Conservation (phyloP, 2,888 invertebrate genomes). For the Caenorhabditis sinica region DNA sequence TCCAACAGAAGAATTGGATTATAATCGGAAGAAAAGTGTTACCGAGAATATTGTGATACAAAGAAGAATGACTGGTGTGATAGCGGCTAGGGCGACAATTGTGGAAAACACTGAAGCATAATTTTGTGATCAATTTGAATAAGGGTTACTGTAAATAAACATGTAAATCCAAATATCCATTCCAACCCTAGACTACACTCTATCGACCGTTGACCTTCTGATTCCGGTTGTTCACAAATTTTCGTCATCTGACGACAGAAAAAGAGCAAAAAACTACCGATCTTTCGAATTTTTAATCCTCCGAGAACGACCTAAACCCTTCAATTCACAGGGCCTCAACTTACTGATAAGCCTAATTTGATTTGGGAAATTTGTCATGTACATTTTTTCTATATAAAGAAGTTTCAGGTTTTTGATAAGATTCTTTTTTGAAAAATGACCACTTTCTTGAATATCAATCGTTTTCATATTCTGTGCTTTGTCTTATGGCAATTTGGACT, state of each 20-base stretch:
- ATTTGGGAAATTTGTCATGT: conserved; percentile 21
- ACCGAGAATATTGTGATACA: conserved; percentile 54
- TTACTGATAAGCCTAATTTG: conserved; percentile 38
- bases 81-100: conserved; percentile 12
- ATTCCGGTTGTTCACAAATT: neutral
- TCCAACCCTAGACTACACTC: neutral
- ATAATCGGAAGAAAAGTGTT: conserved; percentile 47
- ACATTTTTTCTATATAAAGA: no score
- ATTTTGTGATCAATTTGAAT: conserved; percentile 1
- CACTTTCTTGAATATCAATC: conserved; percentile 20
- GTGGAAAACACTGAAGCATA: conserved; percentile 34
- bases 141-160: neutral
- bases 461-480: conserved; percentile 31
- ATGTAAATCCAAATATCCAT: neutral
- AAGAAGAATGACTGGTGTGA: conserved; percentile 25
- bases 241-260: neutral
- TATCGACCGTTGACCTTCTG: conserved; percentile 8
- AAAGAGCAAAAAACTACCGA: neutral
- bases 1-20: conserved; percentile 45
- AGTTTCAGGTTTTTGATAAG: neutral
- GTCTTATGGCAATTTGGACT: conserved; percentile 35
- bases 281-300: conserved; percentile 17
- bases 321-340: neutral
- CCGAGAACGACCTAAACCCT: conserved; percentile 5
- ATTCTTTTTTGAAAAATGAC: neutral